A percentile compares a stretch with the other conserved stretches of the same genome.
Conservation (phyloP, 2,113 vertebrate species). For the Mesembrinibis cayennensis region DNA sequence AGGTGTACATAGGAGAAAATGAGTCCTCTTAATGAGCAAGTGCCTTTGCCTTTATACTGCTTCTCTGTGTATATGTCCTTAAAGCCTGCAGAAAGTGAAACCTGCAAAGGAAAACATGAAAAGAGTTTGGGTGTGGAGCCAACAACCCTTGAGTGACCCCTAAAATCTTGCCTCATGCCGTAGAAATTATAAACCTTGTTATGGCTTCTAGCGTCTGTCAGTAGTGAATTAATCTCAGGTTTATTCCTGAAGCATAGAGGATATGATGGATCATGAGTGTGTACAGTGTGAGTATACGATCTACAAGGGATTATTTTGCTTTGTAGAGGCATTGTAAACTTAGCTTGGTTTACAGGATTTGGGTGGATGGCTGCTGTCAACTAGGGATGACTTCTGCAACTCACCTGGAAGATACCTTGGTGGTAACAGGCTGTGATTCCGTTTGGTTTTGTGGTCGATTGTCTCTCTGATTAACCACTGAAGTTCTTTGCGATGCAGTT, state of each 20-base stretch:
- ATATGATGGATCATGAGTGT: background rate
- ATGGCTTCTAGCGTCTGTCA: background rate
- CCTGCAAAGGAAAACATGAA: background rate
- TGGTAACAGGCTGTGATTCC: background rate
- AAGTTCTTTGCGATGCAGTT: background rate
- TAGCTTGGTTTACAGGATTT: background rate
- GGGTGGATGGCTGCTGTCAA: background rate
- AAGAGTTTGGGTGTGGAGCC: background rate
- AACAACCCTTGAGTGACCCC: background rate
- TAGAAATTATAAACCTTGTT: background rate
- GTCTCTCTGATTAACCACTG: background rate
- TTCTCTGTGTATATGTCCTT: background rate
- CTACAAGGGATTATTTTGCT: background rate
- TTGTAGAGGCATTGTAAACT: background rate
- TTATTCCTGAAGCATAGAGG: background rate
- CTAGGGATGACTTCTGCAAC: background rate
- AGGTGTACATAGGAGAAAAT: background rate
- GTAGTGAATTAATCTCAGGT: background rate
- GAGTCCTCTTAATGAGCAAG: background rate
- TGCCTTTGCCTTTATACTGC: background rate
- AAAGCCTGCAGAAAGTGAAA: slow-evolving; percentile 4
- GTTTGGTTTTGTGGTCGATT: background rate
- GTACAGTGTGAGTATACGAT: background rate
- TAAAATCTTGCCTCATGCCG: background rate
- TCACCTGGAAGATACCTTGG: background rate